Base-by-base conservation (phyloP, 2,797 vertebrate species). In the Mormyrops attenuatus region DNA sequence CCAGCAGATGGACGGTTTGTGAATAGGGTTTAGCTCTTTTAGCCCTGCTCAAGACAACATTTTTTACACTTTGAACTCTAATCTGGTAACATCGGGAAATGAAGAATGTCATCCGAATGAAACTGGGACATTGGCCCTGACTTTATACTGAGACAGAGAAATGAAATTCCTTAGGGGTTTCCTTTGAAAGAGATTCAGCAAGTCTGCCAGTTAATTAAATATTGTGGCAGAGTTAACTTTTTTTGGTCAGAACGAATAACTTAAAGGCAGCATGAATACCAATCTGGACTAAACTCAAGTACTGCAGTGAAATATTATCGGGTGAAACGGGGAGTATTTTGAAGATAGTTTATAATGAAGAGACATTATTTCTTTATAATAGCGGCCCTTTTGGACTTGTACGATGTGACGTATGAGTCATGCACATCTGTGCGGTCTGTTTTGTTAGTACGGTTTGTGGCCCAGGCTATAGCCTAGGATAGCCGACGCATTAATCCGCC, bases 171-270 rank as follows among this genome's bases (percentile, higher is more conserved):
- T 82, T 85, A 49, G 47, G 66, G 66, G 3, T 73, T 73, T 73
- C 77, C 20, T 20, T 44, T 82, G 38, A 47, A 47, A 82, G 41
- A 50, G n/a, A 85, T 85, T 85, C 82, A 30, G 82, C 8, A 30
- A 85, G 20, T 50, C 44, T 85, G 82, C n/a, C 47, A 26, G 41
- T 85, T 85, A 80, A 80, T 80, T 80, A 80, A 80, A 80, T 44
- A 80, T 44, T 80, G 38, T 80, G 38, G 17, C 6, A 80, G 34
- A 41, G 34, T 80, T 20, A 80, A 44, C 34, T 80, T 80, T 44
- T 73, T 80, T 44, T 41, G 15, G 34, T 80, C 73, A 80, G 73
- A n/a, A 17, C 41, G 15, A 80, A 80, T 80, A 44, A 44, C 73
- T 80, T 20, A 44, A 80, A 80, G 73, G 15, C 73, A 80, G 20